Evolutionary conservation across 1,140 invertebrate genomes (phyloP), one percentile per base, ranked within the genome.

Genomic region (Drosophila eugracilis): DNA sequence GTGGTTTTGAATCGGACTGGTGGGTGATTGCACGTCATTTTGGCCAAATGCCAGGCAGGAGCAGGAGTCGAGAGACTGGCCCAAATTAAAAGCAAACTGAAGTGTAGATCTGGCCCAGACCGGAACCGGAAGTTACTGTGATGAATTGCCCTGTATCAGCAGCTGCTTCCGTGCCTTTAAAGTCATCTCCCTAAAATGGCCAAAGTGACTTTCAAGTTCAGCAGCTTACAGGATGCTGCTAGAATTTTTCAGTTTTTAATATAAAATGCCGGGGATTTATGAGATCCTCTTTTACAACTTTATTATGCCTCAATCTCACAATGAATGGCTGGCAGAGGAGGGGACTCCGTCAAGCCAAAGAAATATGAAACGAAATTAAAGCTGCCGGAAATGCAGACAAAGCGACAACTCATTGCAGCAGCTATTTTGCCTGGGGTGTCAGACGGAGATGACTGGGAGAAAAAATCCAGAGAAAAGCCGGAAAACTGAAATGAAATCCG

Each of bases 301-400:
- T 74, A 74, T 74, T 65, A 65, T 42, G 44, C 50, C 32, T 42
- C 15, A 42, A 60, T 49, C 70, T 54, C 49, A 49, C 70, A 74
- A 65, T 65, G 37, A 55, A 52, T 12, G 15, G 32, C 28, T 19
- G 19, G 50, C 36, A 6, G 6, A 5, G 52, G 26, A 15, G 21
- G 7, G 17, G 15, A 26, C 0, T 21, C 5, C 34, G 45, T 15
- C 17, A 14, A n/a, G 26, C 24, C 45, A 34, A 42, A 14, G 49
- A 52, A 74, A 62, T 70, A 80, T 69, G 72, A 86, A 85, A 81
- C 74, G 76, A 76, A 86, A 86, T 85, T 85, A 86, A 85, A 86
- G 81, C 73, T 60, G 75, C 54, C 77, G 81, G 80, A 85, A 85
- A 85, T 86, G 81, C 80, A 86, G 80, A 85, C 81, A 85, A 85